These are phyloP conservation scores for Mesitornis unicolor DNA, from an alignment of 2,113 vertebrate genomes.

Conservation along the genomic window DNA sequence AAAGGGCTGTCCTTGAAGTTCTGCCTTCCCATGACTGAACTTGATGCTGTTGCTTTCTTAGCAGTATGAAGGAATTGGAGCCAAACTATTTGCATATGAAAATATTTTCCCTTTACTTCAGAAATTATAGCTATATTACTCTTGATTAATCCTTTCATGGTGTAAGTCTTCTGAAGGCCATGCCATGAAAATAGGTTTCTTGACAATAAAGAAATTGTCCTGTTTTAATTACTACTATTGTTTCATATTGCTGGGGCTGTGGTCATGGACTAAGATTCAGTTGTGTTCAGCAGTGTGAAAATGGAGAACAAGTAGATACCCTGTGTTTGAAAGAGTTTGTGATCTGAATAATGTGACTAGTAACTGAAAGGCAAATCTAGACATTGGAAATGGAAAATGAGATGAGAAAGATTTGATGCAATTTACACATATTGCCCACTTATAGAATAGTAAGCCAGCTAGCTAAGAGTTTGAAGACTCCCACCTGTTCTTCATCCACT, in stretches of 20 bases:
- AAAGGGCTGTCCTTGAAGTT: background rate
- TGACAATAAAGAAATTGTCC: background rate
- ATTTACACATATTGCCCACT: background rate
- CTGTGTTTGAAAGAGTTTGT: background rate
- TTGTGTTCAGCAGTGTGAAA: background rate
- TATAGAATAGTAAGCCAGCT: background rate
- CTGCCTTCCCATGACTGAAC: background rate
- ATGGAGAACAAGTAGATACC: background rate
- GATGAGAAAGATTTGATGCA: background rate
- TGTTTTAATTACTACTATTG: background rate
- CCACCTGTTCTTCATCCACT: background rate
- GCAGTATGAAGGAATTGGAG: background rate
- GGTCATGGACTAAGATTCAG: background rate
- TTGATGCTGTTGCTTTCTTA: background rate
- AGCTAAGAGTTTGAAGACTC: background rate
- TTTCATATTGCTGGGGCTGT: background rate
- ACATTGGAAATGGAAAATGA: background rate
- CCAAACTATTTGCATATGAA: background rate
- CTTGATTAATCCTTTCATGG: background rate
- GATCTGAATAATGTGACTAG: background rate
- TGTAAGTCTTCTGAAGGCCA: background rate
- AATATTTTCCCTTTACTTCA: background rate
- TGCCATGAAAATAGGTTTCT: background rate
- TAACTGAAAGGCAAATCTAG: background rate
- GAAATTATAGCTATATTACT: background rate